These are phyloP conservation scores for Metellina segmentata DNA, from an alignment of 2,888 invertebrate species.

Conservation along the genomic window DNA sequence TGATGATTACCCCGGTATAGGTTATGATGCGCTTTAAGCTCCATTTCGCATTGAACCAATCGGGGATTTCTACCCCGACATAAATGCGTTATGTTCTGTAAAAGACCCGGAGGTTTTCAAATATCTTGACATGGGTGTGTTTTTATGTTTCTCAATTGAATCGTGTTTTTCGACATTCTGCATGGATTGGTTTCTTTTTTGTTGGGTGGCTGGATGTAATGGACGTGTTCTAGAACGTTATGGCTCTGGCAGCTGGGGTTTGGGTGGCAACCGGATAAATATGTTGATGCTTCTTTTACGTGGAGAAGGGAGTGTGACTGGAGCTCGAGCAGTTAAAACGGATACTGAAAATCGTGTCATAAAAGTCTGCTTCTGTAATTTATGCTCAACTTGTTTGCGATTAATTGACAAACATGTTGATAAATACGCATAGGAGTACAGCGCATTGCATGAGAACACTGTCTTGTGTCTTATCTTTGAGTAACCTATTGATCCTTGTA, in stretches of 20 bases:
- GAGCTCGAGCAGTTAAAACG: no score
- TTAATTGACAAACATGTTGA: no score
- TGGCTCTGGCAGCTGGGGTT: not conserved
- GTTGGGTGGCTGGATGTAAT: conserved; percentile 19
- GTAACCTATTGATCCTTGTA: no score
- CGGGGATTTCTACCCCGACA: conserved; percentile 36
- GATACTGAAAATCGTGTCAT: no score
- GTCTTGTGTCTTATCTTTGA: no score
- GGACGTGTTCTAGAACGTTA: conserved; percentile 9
- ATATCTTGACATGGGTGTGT: conserved; percentile 49
- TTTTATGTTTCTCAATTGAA: conserved; percentile 65
- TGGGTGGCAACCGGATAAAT: not conserved
- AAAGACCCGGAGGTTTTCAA: conserved; percentile 42
- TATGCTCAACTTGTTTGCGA: no score
- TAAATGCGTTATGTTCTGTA: conserved; percentile 37
- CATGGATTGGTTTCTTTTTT: conserved; percentile 29
- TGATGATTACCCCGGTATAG: conserved; percentile 71
- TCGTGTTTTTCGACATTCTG: conserved; percentile 47
- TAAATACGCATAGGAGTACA: no score
- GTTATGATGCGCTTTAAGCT: conserved; percentile 71
- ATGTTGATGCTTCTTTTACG: not conserved
- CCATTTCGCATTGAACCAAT: conserved; percentile 64
- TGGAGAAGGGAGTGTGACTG: no score
- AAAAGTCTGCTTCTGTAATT: no score
- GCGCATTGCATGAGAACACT: no score